Percentiles rank a stretch among this genome's conserved stretches.
Evolutionary conservation across 1,140 invertebrate species (phyloP).

Genomic region (Bombus terrestris): DNA sequence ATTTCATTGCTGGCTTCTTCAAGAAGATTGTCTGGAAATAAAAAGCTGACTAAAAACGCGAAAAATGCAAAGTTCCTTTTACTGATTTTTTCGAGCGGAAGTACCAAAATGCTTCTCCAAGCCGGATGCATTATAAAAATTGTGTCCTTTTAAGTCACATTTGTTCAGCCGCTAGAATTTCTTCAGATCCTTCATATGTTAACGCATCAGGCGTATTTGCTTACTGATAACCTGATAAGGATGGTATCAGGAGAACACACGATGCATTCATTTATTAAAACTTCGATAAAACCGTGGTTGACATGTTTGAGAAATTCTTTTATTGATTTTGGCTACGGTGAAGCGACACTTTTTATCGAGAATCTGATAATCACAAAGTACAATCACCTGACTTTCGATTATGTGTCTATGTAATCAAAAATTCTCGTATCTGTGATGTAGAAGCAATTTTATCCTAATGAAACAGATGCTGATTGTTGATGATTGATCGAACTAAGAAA

Average conservation of each 20-base stretch:
- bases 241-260: no score
- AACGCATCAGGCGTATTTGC: not conserved
- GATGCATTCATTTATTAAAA: constrained; percentile 25
- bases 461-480: not conserved
- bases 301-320: not conserved
- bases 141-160: not conserved
- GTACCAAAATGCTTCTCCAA: not conserved
- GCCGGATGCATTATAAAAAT: no score
- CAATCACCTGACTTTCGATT: not conserved
- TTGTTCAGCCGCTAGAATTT: not conserved
- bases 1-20: not conserved
- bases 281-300: constrained; percentile 2
- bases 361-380: not conserved
- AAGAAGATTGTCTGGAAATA: not conserved
- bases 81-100: not conserved
- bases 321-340: constrained; percentile 8
- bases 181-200: not conserved
- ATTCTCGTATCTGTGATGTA: not conserved
- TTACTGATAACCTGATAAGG: constrained; percentile 18
- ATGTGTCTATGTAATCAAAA: not conserved
- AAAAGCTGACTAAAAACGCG: not conserved
- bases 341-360: constrained; percentile 8
- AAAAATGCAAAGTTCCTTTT: not conserved
- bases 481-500: not conserved
- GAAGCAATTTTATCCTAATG: not conserved